These are phyloP conservation scores for Scaptomyza polygonia DNA, from an alignment of 2,888 invertebrate species.

Conservation along the genomic window DNA sequence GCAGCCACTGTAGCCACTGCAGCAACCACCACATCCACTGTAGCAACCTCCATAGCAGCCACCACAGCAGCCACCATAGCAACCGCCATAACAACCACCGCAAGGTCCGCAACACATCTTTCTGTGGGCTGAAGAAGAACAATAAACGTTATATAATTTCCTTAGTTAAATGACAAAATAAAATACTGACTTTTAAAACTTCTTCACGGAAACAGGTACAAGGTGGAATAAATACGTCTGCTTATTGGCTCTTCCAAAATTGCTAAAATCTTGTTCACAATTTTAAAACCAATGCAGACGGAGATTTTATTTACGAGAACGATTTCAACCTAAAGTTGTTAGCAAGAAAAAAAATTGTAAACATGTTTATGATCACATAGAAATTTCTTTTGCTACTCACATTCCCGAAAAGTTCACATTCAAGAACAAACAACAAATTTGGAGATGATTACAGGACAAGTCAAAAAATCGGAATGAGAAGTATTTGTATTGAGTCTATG, in stretches of 20 bases:
- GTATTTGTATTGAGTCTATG: neutral
- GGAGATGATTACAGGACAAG: slow-evolving; percentile 10
- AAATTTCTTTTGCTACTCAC: slow-evolving; percentile 7
- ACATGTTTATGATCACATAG: neutral
- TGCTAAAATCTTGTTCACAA: neutral
- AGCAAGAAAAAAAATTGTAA: neutral
- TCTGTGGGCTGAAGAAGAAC: neutral
- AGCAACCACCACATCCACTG: neutral
- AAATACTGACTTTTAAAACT: neutral
- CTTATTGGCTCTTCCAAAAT: neutral
- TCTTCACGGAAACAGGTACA: slow-evolving; percentile 1
- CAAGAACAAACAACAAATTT: slow-evolving; percentile 17
- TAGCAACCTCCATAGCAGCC: slow-evolving; percentile 1
- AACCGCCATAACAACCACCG: slow-evolving; percentile 1
- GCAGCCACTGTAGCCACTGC: neutral
- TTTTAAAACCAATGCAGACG: neutral
- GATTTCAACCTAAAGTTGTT: slow-evolving; percentile 3
- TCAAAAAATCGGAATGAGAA: neutral
- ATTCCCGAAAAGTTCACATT: slow-evolving; percentile 14
- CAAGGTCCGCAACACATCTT: slow-evolving; percentile 18
- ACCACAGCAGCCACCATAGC: neutral
- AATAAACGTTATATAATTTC: neutral
- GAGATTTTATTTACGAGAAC: neutral
- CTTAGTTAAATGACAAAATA: neutral
- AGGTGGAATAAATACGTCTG: neutral